These are phyloP conservation scores for Drosophila insularis DNA, from an alignment of 1,140 invertebrate species.

Conservation along the genomic window DNA sequence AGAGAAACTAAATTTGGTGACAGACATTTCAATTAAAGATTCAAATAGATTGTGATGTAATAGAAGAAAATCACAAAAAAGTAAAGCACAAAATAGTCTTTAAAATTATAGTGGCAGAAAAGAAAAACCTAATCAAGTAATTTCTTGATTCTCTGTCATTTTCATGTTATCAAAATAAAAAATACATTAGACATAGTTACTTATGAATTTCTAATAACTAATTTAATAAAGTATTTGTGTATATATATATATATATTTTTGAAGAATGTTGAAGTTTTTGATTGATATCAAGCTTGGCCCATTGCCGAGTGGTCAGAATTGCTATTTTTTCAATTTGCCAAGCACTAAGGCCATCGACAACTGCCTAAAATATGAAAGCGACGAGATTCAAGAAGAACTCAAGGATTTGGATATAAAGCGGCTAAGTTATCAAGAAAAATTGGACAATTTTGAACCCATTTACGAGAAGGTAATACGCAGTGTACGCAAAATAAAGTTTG, in stretches of 20 bases:
- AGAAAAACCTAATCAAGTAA: too few relatives aligned
- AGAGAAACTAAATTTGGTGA: too few relatives aligned
- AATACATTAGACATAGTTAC: too few relatives aligned
- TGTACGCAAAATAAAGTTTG: neutral
- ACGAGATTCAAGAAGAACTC: neutral
- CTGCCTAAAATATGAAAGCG: neutral
- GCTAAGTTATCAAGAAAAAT: neutral
- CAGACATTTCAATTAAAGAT: too few relatives aligned
- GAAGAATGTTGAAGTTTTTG: neutral
- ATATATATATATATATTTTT: neutral
- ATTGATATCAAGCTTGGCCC: neutral
- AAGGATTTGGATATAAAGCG: neutral
- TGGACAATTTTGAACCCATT: neutral
- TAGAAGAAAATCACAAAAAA: too few relatives aligned
- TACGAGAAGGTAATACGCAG: neutral
- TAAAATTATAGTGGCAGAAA: too few relatives aligned
- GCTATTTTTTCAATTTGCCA: neutral
- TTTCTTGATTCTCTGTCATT: too few relatives aligned
- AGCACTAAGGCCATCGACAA: neutral
- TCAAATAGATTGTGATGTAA: too few relatives aligned
- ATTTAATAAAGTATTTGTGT: too few relatives aligned
- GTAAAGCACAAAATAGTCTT: too few relatives aligned
- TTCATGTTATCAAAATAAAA: too few relatives aligned
- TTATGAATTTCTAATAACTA: too few relatives aligned
- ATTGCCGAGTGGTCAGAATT: neutral